Evolutionary conservation across 2,888 invertebrate species (phyloP).

Genomic region (Neuroscelio doddi): DNA sequence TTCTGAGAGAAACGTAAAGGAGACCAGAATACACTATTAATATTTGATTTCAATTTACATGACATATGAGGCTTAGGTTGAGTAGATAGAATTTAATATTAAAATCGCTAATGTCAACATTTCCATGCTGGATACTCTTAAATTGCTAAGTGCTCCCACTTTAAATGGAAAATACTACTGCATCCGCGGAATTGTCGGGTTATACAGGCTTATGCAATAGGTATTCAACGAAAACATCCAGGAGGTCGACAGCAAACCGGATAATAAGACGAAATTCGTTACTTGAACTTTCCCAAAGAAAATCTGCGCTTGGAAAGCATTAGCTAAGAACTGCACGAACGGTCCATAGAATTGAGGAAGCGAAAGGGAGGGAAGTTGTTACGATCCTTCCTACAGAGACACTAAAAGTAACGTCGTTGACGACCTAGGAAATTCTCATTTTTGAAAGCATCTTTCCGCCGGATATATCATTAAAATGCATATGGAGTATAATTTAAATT

Average conservation of each 20-base stretch:
- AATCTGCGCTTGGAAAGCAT: conserved; percentile 24
- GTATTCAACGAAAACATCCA: conserved; percentile 45
- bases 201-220: conserved; percentile 21
- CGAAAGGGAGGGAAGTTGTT: conserved; percentile 21
- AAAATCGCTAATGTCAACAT: conserved; percentile 11
- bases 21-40: conserved; percentile 25
- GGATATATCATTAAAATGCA: conserved; percentile 29
- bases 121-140: not conserved
- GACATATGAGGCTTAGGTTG: conserved; percentile 9
- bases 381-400: conserved; percentile 25
- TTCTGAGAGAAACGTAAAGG: conserved; percentile 5
- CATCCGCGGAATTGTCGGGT: not conserved
- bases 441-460: conserved; percentile 24
- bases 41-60: conserved; percentile 36
- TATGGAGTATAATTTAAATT: not conserved
- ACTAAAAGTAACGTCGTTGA: conserved; percentile 24
- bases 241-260: conserved; percentile 22
- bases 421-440: conserved; percentile 34
- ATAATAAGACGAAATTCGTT: conserved; percentile 49
- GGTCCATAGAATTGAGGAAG: conserved; percentile 21
- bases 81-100: conserved; percentile 24
- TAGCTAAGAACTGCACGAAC: conserved; percentile 17
- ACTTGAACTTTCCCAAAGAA: conserved; percentile 25
- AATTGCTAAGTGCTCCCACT: not conserved
- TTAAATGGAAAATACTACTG: conserved; percentile 15